A percentile compares a stretch with the other conserved stretches of the same genome.
Evolutionary conservation across 2,888 invertebrate species (phyloP).

Genomic region (Nomada ferruginata): DNA sequence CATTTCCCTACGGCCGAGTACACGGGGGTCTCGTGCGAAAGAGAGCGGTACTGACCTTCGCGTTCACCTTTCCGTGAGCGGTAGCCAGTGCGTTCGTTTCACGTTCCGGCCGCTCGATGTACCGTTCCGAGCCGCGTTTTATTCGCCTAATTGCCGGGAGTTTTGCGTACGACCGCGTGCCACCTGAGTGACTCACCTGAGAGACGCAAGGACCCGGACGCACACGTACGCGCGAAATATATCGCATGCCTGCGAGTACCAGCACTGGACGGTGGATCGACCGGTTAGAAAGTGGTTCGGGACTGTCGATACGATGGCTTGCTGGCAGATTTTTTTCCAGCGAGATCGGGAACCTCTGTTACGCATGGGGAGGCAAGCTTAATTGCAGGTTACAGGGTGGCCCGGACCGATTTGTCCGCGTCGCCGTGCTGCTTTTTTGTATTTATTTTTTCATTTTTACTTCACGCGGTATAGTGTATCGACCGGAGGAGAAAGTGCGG

Average conservation of each 20-base stretch:
- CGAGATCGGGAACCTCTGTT: constrained; percentile 35
- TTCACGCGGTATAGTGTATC: constrained; percentile 27
- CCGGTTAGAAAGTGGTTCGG: constrained; percentile 53
- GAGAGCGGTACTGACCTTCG: constrained; percentile 72
- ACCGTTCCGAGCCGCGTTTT: constrained; percentile 41
- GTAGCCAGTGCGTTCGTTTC: constrained; percentile 45
- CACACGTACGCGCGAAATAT: neutral
- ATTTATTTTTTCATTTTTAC: constrained; percentile 15
- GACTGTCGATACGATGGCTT: neutral
- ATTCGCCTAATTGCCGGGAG: constrained; percentile 56
- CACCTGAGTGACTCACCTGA: constrained; percentile 60
- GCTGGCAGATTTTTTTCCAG: constrained; percentile 5
- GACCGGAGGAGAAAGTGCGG: constrained; percentile 51
- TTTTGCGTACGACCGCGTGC: constrained; percentile 43
- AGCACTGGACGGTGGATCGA: neutral
- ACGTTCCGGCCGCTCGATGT: constrained; percentile 40
- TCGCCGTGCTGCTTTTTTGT: neutral
- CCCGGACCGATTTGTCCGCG: constrained; percentile 22
- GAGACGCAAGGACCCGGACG: constrained; percentile 20
- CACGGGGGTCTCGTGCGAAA: constrained; percentile 37
- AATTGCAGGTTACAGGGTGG: constrained; percentile 2
- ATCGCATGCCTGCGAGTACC: neutral
- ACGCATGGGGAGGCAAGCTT: constrained; percentile 27
- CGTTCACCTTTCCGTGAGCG: constrained; percentile 57
- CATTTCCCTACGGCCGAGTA: constrained; percentile 71